phyloP scores from a whole-genome alignment of 2,888 invertebrate species.

The Drosophila falleni region DNA sequence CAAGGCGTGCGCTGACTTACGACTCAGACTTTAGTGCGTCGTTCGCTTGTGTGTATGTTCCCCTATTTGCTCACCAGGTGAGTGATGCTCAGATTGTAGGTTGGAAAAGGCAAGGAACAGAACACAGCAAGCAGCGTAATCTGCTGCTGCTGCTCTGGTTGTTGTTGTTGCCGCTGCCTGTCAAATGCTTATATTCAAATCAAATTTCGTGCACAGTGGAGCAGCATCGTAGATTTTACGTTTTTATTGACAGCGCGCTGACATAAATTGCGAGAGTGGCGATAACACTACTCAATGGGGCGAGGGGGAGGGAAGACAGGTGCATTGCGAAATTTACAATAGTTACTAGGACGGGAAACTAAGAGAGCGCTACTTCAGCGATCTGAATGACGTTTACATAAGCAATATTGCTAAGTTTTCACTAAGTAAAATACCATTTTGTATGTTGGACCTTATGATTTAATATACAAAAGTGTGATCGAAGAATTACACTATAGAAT shows the following conservation, averaged over 20 bases:
- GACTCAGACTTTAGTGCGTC: conserved; percentile 57
- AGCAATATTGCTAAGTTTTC: conserved; percentile 12
- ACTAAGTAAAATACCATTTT: neutral
- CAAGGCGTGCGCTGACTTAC: conserved; percentile 52
- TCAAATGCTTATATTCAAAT: conserved; percentile 73
- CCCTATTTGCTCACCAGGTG: conserved; percentile 73
- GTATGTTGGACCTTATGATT: neutral
- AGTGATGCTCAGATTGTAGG: conserved; percentile 73
- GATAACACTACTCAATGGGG: conserved; percentile 46
- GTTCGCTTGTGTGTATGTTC: conserved; percentile 49
- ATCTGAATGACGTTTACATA: conserved; percentile 16
- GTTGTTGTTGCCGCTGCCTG: conserved; percentile 44
- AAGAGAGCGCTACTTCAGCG: conserved; percentile 5
- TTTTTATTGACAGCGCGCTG: conserved; percentile 43
- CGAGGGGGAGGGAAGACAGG: conserved; percentile 37
- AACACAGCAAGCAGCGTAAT: conserved; percentile 60
- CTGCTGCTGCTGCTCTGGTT: conserved; percentile 33
- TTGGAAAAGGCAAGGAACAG: conserved; percentile 63
- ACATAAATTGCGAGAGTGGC: conserved; percentile 43
- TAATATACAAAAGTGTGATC: too few species aligned
- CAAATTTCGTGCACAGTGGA: conserved; percentile 66
- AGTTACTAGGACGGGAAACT: conserved; percentile 26
- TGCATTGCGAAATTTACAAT: conserved; percentile 49
- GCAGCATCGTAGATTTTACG: conserved; percentile 39
- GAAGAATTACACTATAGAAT: too few species aligned